Evolutionary conservation across 2,113 vertebrate genomes (phyloP).

Genomic region (Erythrolamprus reginae): DNA sequence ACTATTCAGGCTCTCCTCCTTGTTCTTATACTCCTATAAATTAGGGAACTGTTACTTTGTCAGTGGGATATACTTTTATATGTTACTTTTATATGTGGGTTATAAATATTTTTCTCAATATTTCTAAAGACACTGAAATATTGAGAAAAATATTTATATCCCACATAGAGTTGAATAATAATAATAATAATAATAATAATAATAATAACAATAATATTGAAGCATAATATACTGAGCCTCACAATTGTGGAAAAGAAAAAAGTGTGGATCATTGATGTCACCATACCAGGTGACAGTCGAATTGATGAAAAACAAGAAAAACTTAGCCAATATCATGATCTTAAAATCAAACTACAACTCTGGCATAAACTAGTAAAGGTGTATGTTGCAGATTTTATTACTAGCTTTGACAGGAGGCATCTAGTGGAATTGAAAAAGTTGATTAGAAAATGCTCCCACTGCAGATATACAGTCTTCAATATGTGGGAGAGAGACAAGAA

Average conservation of each 20-base stretch:
- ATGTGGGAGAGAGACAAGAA: neutral
- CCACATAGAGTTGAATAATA: neutral
- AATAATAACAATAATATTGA: too few species aligned
- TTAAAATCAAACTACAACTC: too few species aligned
- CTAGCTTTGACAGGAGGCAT: neutral
- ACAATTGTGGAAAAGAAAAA: too few species aligned
- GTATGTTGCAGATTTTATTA: neutral
- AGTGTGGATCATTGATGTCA: too few species aligned
- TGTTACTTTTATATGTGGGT: too few species aligned
- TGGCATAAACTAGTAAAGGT: too few species aligned
- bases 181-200: neutral
- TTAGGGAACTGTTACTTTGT: neutral
- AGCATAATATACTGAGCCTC: too few species aligned
- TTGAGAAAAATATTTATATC: neutral
- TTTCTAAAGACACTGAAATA: neutral
- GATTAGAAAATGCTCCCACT: neutral
- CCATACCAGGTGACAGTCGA: too few species aligned
- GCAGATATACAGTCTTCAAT: neutral
- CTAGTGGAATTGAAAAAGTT: neutral
- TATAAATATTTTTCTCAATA: too few species aligned
- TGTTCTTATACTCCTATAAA: neutral
- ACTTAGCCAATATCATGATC: too few species aligned
- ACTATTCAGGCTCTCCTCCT: neutral
- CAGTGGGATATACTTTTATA: too few species aligned
- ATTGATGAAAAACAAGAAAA: too few species aligned